Evolutionary conservation across 2,113 vertebrate species (phyloP).

Genomic region (Nematolebias whitei): DNA sequence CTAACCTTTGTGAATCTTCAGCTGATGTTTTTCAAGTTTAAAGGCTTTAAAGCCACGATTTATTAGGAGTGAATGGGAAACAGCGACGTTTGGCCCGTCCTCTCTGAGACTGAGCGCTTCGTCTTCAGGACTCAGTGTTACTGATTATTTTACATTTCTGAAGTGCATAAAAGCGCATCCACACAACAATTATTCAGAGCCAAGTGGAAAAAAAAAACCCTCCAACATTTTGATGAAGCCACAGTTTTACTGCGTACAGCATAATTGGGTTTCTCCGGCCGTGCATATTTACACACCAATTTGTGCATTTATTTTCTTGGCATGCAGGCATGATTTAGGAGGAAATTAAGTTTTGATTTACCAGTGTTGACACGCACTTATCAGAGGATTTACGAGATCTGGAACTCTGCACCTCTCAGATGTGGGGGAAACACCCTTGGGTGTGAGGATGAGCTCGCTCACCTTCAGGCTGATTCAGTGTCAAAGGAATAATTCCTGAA

Average conservation of each 20-base stretch:
- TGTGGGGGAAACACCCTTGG: not conserved
- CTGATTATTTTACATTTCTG: too few species aligned
- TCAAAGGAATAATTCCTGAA: not conserved
- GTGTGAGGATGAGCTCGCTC: not conserved
- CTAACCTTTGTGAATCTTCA: too few species aligned
- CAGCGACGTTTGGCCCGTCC: too few species aligned
- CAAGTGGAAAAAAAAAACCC: not conserved
- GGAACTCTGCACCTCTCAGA: not conserved
- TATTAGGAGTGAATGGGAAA: too few species aligned
- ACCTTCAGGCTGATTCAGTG: not conserved
- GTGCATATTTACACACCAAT: not conserved
- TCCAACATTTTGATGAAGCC: not conserved
- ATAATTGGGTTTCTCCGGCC: not conserved
- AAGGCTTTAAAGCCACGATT: too few species aligned
- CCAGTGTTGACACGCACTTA: not conserved
- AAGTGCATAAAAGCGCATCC: too few species aligned
- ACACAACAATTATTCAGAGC: not conserved
- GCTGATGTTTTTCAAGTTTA: too few species aligned
- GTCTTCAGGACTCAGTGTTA: too few species aligned
- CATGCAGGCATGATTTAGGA: not conserved
- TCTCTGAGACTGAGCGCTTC: too few species aligned
- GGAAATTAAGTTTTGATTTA: not conserved
- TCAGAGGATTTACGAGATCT: not conserved
- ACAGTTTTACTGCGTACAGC: not conserved
- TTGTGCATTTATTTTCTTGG: conserved; percentile 2